Percentiles rank a stretch among this genome's conserved stretches.
These are phyloP conservation scores for Synodontis membranacea DNA, from an alignment of 2,113 vertebrate genomes.

Conservation along the genomic window DNA sequence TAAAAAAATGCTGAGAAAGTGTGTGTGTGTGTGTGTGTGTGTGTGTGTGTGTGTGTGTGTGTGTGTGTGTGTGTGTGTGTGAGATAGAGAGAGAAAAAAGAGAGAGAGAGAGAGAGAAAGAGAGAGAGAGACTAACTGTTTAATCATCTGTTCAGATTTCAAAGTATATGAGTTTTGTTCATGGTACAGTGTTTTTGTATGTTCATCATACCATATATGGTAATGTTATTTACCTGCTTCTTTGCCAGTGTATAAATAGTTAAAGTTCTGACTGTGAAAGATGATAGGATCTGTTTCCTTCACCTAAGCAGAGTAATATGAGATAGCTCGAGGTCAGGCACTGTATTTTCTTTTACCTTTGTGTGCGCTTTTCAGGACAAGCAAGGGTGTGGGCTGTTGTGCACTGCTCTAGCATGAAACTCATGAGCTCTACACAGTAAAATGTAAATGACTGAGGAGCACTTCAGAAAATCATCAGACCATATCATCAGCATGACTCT, in stretches of 20 bases:
- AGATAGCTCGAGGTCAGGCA: constrained; percentile 29
- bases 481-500: not conserved
- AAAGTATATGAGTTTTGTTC: not conserved
- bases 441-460: constrained; percentile 27
- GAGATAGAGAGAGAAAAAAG: not conserved
- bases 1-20: no score
- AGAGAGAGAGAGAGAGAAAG: not conserved
- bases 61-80: no score
- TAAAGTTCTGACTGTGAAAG: constrained; percentile 40
- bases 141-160: not conserved
- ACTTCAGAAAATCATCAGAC: constrained; percentile 21
- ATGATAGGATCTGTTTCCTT: constrained; percentile 39
- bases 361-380: constrained; percentile 6
- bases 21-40: no score
- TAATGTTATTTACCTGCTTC: constrained; percentile 21
- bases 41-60: no score
- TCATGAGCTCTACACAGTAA: constrained; percentile 10
- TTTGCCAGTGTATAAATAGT: constrained; percentile 30
- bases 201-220: constrained; percentile 5
- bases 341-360: constrained; percentile 27
- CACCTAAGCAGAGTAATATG: constrained; percentile 35
- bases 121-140: not conserved
- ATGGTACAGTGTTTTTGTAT: not conserved
- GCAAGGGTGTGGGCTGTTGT: constrained; percentile 25
- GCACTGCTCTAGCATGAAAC: not conserved